phyloP scores from a whole-genome alignment of 2,888 invertebrate genomes.

The Euplagia quadripunctaria region DNA sequence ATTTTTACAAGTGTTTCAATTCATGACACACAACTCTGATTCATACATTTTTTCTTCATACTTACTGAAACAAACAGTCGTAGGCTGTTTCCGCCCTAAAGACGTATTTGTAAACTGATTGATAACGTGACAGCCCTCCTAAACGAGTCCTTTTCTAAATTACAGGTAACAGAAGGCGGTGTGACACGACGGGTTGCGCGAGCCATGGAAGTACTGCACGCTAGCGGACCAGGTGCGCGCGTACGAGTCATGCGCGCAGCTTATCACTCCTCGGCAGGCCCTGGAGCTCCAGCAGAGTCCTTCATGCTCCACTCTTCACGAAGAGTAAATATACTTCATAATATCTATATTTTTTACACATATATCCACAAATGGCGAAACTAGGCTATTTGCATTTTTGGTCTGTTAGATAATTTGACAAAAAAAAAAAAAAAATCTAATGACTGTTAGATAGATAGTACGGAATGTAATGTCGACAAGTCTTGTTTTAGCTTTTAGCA shows the following conservation, averaged over 20 bases:
- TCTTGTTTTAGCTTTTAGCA: too few relatives aligned
- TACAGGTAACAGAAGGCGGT: constrained; percentile 81
- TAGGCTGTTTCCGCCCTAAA: too few relatives aligned
- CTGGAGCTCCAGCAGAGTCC: constrained; percentile 77
- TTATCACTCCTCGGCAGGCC: constrained; percentile 79
- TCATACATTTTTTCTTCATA: too few relatives aligned
- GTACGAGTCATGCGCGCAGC: constrained; percentile 91
- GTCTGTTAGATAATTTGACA: neutral
- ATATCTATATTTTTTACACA: neutral
- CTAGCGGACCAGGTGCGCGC: constrained; percentile 89
- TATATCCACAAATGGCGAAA: too few relatives aligned
- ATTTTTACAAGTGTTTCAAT: too few relatives aligned
- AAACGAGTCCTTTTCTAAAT: constrained; percentile 13
- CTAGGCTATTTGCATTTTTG: neutral
- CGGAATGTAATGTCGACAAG: too few relatives aligned
- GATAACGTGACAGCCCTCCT: neutral
- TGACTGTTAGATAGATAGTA: neutral
- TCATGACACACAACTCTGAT: too few relatives aligned
- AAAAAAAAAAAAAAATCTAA: neutral
- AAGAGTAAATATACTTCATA: constrained; percentile 62
- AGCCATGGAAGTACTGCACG: constrained; percentile 90
- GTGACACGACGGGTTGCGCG: constrained; percentile 84
- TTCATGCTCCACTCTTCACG: constrained; percentile 82
- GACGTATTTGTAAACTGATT: too few relatives aligned
- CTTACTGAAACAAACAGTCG: too few relatives aligned